Conservation (phyloP, 2,888 invertebrate genomes). For the Diplolepis rosae region DNA sequence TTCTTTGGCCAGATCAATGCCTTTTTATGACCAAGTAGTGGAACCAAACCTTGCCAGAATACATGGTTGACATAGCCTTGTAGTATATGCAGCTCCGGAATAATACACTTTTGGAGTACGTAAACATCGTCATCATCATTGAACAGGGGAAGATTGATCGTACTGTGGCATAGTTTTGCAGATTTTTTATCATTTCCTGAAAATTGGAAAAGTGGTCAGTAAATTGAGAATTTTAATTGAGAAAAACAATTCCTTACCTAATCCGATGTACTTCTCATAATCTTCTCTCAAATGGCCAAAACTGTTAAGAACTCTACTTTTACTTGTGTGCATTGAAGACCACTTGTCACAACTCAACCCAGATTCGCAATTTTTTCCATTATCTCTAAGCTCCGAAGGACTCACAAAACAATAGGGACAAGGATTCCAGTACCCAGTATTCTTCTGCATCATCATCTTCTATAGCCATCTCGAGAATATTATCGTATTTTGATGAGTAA, state of each 20-base stretch:
- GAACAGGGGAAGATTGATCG: conserved; percentile 5
- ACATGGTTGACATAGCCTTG: conserved; percentile 11
- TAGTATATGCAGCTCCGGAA: conserved; percentile 13
- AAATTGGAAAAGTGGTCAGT: neutral
- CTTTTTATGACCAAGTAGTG: conserved; percentile 16
- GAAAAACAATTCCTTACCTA: conserved; percentile 4
- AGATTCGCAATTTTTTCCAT: neutral
- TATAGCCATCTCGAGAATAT: neutral
- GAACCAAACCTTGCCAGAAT: conserved; percentile 3
- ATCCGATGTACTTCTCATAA: neutral
- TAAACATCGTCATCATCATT: neutral
- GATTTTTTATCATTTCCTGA: neutral
- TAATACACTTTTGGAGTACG: neutral
- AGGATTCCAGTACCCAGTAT: conserved; percentile 7
- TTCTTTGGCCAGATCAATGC: no score
- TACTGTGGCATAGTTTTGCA: conserved; percentile 14
- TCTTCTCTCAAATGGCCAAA: conserved; percentile 26
- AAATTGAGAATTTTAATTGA: conserved; percentile 2
- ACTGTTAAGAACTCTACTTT: neutral
- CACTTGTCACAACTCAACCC: neutral
- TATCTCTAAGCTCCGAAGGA: neutral
- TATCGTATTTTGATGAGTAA: neutral
- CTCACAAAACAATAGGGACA: conserved; percentile 21
- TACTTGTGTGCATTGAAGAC: neutral
- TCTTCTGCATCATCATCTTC: conserved; percentile 1